Conservation (phyloP, 2,888 invertebrate genomes). For the Caenorhabditis panamensis region DNA sequence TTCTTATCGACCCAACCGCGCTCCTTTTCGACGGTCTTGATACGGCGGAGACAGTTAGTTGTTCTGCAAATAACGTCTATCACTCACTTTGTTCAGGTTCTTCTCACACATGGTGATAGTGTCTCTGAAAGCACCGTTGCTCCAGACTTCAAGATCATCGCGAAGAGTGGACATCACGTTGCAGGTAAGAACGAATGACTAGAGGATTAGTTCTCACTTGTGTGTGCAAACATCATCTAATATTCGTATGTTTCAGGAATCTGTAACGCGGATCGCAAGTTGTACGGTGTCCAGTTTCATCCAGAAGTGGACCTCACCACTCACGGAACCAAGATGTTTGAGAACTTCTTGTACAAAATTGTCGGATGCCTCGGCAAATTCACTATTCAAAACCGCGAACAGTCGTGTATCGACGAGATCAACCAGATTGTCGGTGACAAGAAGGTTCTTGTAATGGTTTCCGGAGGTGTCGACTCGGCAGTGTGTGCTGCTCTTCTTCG, state of each 20-base stretch:
- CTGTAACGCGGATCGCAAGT: slow-evolving; percentile 90
- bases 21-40: slow-evolving; percentile 87
- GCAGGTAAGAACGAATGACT: slow-evolving; percentile 79
- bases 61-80: not conserved
- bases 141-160: slow-evolving; percentile 90
- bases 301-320: slow-evolving; percentile 95
- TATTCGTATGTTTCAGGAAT: slow-evolving; percentile 85
- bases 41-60: slow-evolving; percentile 70
- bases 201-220: not conserved
- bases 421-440: slow-evolving; percentile 90
- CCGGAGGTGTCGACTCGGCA: slow-evolving; percentile 99
- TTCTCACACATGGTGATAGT: slow-evolving; percentile 97
- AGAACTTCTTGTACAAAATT: slow-evolving; percentile 87
- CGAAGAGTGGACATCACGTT: slow-evolving; percentile 83
- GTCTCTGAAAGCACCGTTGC: slow-evolving; percentile 89
- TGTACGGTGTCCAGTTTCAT: slow-evolving; percentile 98
- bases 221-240: slow-evolving; percentile 12
- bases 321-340: slow-evolving; percentile 85
- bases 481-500: slow-evolving; percentile 96
- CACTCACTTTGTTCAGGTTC: slow-evolving; percentile 84
- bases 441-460: slow-evolving; percentile 90
- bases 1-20: slow-evolving; percentile 90
- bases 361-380: slow-evolving; percentile 87
- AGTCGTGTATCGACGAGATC: slow-evolving; percentile 93
- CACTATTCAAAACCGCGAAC: slow-evolving; percentile 91